These are phyloP conservation scores for Eumerus sabulonum DNA, from an alignment of 2,888 invertebrate species.

Conservation along the genomic window DNA sequence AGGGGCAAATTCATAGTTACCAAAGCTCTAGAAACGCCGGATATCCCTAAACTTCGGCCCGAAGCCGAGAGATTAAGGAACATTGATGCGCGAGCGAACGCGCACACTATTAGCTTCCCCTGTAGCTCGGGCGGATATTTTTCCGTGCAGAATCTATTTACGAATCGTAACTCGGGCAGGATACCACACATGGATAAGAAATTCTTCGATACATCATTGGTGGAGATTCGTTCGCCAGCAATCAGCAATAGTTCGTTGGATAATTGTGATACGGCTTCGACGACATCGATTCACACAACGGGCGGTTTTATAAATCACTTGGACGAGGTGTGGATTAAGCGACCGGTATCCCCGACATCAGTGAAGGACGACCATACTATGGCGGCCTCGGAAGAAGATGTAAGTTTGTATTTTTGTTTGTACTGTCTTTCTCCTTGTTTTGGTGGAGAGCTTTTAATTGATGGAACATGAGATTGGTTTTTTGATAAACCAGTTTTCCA, in stretches of 20 bases:
- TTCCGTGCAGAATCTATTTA: conserved; percentile 83
- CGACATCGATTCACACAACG: conserved; percentile 50
- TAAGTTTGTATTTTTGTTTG: conserved; percentile 43
- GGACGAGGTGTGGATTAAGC: conserved; percentile 76
- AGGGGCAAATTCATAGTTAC: conserved; percentile 81
- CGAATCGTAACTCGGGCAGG: conserved; percentile 75
- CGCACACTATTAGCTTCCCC: conserved; percentile 86
- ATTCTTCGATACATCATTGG: conserved; percentile 90
- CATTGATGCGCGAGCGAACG: conserved; percentile 75
- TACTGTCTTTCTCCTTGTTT: too few relatives aligned
- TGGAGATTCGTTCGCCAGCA: conserved; percentile 85
- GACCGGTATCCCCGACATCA: conserved; percentile 66
- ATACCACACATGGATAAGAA: conserved; percentile 86
- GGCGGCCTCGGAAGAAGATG: conserved; percentile 75
- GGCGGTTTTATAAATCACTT: conserved; percentile 70
- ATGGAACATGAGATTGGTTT: background rate
- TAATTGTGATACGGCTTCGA: conserved; percentile 74
- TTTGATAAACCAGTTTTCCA: too few relatives aligned
- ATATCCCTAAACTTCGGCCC: conserved; percentile 71
- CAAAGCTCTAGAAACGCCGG: conserved; percentile 77
- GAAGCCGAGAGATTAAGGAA: conserved; percentile 75
- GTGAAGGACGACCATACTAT: conserved; percentile 72
- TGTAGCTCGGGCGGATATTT: conserved; percentile 82
- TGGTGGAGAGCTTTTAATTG: background rate
- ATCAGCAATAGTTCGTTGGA: conserved; percentile 75